Evolutionary conservation across 2,888 invertebrate species (phyloP).

Genomic region (Nemapogon koenigi): DNA sequence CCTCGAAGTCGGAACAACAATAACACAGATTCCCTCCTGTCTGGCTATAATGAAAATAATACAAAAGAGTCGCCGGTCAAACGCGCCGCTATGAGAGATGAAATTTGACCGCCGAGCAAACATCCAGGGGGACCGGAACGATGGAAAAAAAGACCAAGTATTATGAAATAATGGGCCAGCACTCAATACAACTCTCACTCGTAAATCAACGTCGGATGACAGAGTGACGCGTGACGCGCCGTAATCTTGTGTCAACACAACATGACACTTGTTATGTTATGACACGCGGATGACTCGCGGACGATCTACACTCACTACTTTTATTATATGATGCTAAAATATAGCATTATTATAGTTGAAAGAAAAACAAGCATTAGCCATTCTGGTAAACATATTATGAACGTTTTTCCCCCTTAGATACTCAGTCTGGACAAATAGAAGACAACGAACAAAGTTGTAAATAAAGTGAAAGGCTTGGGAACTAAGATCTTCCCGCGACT

Average conservation of each 20-base stretch:
- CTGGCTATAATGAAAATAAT: slow-evolving; percentile 34
- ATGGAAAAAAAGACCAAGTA: slow-evolving; percentile 4
- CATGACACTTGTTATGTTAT: slow-evolving; percentile 5
- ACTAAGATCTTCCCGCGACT: too few species aligned
- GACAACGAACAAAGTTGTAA: background rate
- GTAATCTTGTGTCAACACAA: slow-evolving; percentile 25
- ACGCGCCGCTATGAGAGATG: slow-evolving; percentile 24
- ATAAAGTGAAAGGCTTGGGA: too few species aligned
- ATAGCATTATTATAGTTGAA: too few species aligned
- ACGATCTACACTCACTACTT: too few species aligned
- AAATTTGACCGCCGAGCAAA: slow-evolving; percentile 35
- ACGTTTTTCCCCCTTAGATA: too few species aligned
- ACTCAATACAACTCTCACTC: slow-evolving; percentile 15
- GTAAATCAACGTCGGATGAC: slow-evolving; percentile 23
- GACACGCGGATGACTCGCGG: too few species aligned
- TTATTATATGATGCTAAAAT: too few species aligned
- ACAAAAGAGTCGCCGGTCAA: slow-evolving; percentile 23
- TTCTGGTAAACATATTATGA: too few species aligned
- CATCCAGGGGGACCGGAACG: slow-evolving; percentile 19
- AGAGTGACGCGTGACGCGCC: slow-evolving; percentile 19
- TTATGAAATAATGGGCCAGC: slow-evolving; percentile 17
- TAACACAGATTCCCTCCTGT: slow-evolving; percentile 27
- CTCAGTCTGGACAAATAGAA: too few species aligned
- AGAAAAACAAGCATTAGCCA: too few species aligned
- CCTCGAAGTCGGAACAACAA: slow-evolving; percentile 51